Conservation (phyloP, 2,888 invertebrate species). For the Noctuana brunneofusca region DNA sequence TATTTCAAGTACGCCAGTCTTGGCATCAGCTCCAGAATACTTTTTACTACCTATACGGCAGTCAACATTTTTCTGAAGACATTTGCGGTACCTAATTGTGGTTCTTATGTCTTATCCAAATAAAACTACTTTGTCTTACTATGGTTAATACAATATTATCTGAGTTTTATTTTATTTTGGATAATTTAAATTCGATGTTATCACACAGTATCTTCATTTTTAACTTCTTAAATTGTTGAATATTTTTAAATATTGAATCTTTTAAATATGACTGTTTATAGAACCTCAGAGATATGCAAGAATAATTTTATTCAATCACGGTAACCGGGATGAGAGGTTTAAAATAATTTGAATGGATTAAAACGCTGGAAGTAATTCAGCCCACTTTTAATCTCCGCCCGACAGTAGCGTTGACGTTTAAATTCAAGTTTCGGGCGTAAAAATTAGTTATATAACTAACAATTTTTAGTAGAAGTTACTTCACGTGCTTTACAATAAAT, state of each 20-base stretch:
- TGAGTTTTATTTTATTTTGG: too few species aligned
- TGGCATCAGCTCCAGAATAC: slow-evolving; percentile 47
- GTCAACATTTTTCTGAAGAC: slow-evolving; percentile 10
- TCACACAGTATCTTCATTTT: too few species aligned
- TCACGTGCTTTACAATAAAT: background rate
- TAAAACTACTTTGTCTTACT: background rate
- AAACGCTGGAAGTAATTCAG: slow-evolving; percentile 22
- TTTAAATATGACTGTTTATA: slow-evolving; percentile 11
- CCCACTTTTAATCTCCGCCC: background rate
- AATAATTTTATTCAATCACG: slow-evolving; percentile 25
- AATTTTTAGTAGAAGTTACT: background rate
- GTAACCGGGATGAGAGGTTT: slow-evolving; percentile 16
- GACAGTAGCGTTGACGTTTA: background rate
- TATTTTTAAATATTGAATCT: background rate
- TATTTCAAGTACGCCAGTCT: slow-evolving; percentile 48
- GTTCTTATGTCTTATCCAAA: background rate
- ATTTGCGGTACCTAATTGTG: background rate
- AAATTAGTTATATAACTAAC: background rate
- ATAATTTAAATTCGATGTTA: too few species aligned
- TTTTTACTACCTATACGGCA: slow-evolving; percentile 42
- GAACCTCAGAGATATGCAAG: slow-evolving; percentile 18
- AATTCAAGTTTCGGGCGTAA: background rate
- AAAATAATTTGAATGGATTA: slow-evolving; percentile 29
- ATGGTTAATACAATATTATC: background rate
- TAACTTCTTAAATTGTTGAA: background rate